Evolutionary conservation across 2,113 vertebrate species (phyloP), one percentile per base, ranked within the genome.

Genomic region (Pomatostomus ruficeps): DNA sequence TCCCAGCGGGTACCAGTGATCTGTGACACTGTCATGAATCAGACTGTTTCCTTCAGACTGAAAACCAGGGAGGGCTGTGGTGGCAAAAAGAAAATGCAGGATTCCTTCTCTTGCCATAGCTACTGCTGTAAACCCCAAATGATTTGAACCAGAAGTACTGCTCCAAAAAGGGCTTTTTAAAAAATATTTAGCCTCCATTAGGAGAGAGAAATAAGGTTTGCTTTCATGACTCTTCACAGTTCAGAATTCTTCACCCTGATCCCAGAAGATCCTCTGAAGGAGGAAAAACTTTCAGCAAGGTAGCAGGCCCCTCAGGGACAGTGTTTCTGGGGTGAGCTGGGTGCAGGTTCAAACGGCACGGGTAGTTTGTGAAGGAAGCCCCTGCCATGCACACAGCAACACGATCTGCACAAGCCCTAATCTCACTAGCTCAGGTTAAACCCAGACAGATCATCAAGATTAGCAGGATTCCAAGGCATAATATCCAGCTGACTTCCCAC

Each of bases 391-490:
- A 48, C 57, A 33, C 48, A 71, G 59, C 73, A 61, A 31, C 63
- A 67, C 0, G 2, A 70, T 16, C 91, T 84, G 63, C 65, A 72
- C 67, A 61, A 92, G 1, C 26, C 38, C 70, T 84, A 40, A 91
- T 85, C 80, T 91, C 57, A 91, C 85, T 85, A 78, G 0, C n/a
- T 87, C 66, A 48, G 65, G n/a, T 51, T 78, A 89, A 87, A 14
- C 43, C 80, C 57, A 85, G 3, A 5, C 11, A 89, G 20, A 91
- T 79, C 81, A 43, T n/a, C 35, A 62, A 52, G 59, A 92, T 89
- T 77, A 95, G 80, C 40, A 68, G 70, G 73, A 93, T 94, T 92
- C 77, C 70, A 75, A 80, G 54, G 51, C 63, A 49, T 4, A 70
- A 28, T n/a, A 93, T 55, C 81, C 65, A 70, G 36, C 35, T 72